Percentiles rank a stretch among this genome's conserved stretches.
These are phyloP conservation scores for Chrysolina americana DNA, from an alignment of 2,888 invertebrate genomes.

Conservation along the genomic window DNA sequence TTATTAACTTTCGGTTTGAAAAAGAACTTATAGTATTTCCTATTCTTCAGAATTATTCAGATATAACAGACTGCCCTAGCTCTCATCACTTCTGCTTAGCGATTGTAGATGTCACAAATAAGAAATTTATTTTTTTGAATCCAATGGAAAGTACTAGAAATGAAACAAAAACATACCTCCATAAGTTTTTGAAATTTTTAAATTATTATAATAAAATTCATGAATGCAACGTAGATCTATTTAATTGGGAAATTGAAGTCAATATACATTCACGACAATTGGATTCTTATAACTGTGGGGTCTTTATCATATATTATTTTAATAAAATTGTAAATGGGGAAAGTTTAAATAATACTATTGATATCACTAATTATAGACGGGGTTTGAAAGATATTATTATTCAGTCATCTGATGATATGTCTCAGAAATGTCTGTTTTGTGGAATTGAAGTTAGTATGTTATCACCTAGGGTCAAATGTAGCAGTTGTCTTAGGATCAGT, in stretches of 20 bases:
- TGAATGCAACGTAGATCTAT: background rate
- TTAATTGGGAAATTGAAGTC: constrained; percentile 4
- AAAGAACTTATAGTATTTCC: constrained; percentile 20
- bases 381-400: constrained; percentile 4
- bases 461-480: background rate
- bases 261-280: constrained; percentile 17
- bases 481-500: constrained; percentile 2
- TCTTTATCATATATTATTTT: too few species aligned
- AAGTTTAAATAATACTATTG: background rate
- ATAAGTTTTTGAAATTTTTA: constrained; percentile 5
- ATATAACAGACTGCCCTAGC: background rate
- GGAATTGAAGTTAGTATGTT: constrained; percentile 12
- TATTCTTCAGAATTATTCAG: constrained; percentile 26
- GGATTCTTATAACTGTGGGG: constrained; percentile 23
- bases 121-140: constrained; percentile 31
- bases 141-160: background rate
- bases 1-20: background rate
- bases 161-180: constrained; percentile 10
- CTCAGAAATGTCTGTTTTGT: constrained; percentile 21
- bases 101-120: background rate
- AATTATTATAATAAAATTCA: background rate
- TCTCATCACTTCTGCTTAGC: constrained; percentile 29
- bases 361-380: constrained; percentile 22
- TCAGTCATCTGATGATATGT: constrained; percentile 26
- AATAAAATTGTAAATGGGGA: constrained; percentile 23